Conservation (phyloP, 2,888 invertebrate genomes). For the Cataglyphis rosenhaueri region DNA sequence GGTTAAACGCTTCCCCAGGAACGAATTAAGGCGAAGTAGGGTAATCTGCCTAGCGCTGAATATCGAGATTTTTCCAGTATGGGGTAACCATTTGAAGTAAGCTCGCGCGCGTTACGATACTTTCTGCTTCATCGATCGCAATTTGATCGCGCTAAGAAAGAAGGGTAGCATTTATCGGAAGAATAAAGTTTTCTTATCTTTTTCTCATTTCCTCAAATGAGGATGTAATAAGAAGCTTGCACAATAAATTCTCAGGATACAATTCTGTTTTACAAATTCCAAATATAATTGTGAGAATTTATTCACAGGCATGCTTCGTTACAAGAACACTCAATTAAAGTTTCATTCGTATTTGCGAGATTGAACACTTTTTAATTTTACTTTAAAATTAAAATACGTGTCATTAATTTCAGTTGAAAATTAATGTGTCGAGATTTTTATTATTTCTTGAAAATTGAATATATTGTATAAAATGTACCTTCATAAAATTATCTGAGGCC, state of each 20-base stretch:
- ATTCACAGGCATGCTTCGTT: background rate
- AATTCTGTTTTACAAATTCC: background rate
- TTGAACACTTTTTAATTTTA: background rate
- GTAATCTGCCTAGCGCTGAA: conserved; percentile 49
- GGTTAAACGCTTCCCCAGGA: conserved; percentile 46
- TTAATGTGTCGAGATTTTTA: conserved; percentile 16
- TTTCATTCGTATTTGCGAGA: conserved; percentile 20
- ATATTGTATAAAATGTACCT: background rate
- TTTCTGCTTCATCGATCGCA: conserved; percentile 48
- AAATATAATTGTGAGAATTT: conserved; percentile 9
- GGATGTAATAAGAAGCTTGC: background rate
- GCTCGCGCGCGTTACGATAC: conserved; percentile 41
- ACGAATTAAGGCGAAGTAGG: conserved; percentile 53
- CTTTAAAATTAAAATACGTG: conserved; percentile 3
- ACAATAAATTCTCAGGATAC: background rate
- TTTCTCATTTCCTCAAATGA: background rate
- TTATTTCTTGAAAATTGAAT: background rate
- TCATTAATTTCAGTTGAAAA: background rate
- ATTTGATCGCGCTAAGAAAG: conserved; percentile 27
- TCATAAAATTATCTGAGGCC: background rate
- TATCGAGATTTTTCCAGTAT: conserved; percentile 49
- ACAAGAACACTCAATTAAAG: conserved; percentile 6
- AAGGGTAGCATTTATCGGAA: conserved; percentile 2
- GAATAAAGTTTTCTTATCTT: conserved; percentile 23
- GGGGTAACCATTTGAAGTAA: conserved; percentile 44